phyloP scores from a whole-genome alignment of 2,113 vertebrate species.

The Heteronetta atricapilla region DNA sequence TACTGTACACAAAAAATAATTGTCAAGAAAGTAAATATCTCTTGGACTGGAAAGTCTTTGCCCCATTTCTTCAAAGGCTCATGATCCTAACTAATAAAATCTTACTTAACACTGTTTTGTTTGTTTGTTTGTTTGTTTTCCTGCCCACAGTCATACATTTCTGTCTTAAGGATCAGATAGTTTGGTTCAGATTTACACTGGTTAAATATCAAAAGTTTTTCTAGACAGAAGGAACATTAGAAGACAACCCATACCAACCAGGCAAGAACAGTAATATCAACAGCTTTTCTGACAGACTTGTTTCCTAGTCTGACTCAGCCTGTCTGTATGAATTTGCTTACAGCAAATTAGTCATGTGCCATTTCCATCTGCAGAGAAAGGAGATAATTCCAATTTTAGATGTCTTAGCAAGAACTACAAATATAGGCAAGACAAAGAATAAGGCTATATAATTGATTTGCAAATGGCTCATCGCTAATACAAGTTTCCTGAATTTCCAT shows the following conservation, averaged over 20 bases:
- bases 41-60: neutral
- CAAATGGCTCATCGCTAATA: conserved; percentile 28
- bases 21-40: neutral
- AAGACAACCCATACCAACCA: neutral
- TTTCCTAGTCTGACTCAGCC: neutral
- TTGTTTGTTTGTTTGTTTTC: neutral
- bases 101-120: neutral
- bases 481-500: conserved; percentile 4
- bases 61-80: neutral
- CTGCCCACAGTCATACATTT: neutral
- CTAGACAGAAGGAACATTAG: neutral
- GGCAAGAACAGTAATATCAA: neutral
- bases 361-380: neutral
- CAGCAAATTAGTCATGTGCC: rapidly evolving
- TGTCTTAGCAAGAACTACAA: neutral
- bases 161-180: neutral
- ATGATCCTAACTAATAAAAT: neutral
- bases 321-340: neutral
- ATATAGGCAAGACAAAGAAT: neutral
- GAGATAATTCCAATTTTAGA: neutral
- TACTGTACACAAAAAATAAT: neutral
- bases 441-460: neutral
- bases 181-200: neutral
- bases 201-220: neutral
- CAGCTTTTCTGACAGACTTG: neutral